Evolutionary conservation across 2,888 invertebrate genomes (phyloP).

Genomic region (Lycophotia porphyrea): DNA sequence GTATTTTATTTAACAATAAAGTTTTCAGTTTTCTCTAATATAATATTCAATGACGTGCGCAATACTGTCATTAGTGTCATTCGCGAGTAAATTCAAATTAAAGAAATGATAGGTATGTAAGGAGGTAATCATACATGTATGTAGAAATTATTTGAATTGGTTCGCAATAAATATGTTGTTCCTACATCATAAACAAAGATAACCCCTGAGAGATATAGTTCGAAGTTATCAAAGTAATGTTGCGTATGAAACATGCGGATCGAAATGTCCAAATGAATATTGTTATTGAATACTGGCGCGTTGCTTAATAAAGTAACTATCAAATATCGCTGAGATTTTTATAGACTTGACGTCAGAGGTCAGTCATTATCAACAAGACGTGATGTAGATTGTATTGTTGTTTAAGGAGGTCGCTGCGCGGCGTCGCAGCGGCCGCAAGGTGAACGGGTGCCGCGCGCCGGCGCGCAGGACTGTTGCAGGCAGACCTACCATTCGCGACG

Average conservation of each 20-base stretch:
- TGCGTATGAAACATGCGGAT: slow-evolving; percentile 5
- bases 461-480: not conserved
- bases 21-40: too few relatives aligned
- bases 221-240: slow-evolving; percentile 36
- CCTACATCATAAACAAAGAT: slow-evolving; percentile 46
- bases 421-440: slow-evolving; percentile 13
- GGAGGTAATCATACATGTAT: too few relatives aligned
- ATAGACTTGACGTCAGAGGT: slow-evolving; percentile 40
- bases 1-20: too few relatives aligned
- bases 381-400: not conserved
- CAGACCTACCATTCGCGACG: not conserved
- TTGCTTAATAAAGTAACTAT: slow-evolving; percentile 2
- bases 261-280: slow-evolving; percentile 21
- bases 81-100: too few relatives aligned
- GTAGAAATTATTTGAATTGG: slow-evolving; percentile 23
- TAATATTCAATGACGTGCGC: too few relatives aligned
- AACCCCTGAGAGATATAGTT: slow-evolving; percentile 41
- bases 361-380: slow-evolving; percentile 15
- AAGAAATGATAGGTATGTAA: too few relatives aligned
- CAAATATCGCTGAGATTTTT: slow-evolving; percentile 18
- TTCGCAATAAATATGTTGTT: slow-evolving; percentile 40
- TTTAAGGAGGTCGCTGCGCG: not conserved
- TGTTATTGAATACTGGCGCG: not conserved
- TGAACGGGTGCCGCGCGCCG: slow-evolving; percentile 10
- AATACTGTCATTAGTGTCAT: too few relatives aligned